Evolutionary conservation across 2,797 vertebrate genomes (phyloP), one percentile per base, ranked within the genome.

Genomic region (Brachyalestes nurse): DNA sequence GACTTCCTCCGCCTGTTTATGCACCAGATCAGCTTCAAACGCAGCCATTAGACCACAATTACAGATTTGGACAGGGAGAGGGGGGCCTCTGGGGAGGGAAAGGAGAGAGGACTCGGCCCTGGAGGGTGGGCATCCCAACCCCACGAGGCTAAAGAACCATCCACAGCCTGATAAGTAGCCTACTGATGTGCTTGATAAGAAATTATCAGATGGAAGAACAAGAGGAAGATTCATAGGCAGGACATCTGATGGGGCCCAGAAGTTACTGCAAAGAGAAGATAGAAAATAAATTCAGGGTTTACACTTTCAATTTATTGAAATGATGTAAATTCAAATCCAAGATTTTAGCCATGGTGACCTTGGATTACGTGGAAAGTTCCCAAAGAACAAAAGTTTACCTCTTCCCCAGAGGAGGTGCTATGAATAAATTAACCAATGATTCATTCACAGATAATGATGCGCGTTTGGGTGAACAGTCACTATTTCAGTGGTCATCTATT

Each of bases 1-100:
- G 95, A 96, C 95, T 96, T 97, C 95, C 96, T 96, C 93, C 92
- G 92, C 94, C 95, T 95, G 95, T 96, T 96, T 96, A 96, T 95
- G 95, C 95, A 95, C 94, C 93, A 96, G 96, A 97, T 96, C 96
- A 93, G 95, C 95, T 96, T 97, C 96, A 96, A 96, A 97, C 95
- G 94, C 93, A 93, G 91, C 95, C 95, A 97, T 97, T 97, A 97
- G 95, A 95, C 95, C 84, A 87, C 95, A 97, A 95, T 95, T 96
- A 96, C 95, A 94, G 95, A 96, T 96, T 95, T 96, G 94, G 95
- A 95, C 79, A 82, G 93, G 92, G 92, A 71, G 66, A 77, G 77
- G 83, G 69, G 71, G 65, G 77, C 74, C 79, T 85, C 83, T 76
- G 77, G 81, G 85, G 72, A 85, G 72, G 62, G 51, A 86, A 75